These are phyloP conservation scores for Tyrannus savana DNA, from an alignment of 2,113 vertebrate genomes.

Conservation along the genomic window DNA sequence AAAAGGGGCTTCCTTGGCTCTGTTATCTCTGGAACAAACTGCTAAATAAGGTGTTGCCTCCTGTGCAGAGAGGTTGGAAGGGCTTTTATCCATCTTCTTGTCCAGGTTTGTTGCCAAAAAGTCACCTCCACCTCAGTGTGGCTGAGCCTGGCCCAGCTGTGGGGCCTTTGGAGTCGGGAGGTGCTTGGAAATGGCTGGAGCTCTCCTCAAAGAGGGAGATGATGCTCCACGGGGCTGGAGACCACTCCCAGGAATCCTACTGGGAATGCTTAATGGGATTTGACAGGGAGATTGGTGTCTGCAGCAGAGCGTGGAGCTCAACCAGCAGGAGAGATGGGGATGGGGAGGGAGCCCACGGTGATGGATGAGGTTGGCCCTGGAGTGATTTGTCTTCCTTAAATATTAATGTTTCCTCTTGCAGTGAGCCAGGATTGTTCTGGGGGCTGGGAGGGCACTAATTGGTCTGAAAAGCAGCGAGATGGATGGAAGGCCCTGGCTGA, in stretches of 20 bases:
- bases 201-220: background rate
- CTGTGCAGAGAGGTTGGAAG: background rate
- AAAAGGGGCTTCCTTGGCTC: background rate
- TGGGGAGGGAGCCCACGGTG: background rate
- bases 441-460: background rate
- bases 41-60: background rate
- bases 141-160: rapidly evolving
- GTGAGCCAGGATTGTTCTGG: background rate
- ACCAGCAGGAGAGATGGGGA: background rate
- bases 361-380: constrained; percentile 3
- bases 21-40: background rate
- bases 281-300: background rate
- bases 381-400: constrained; percentile 51
- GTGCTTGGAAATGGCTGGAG: background rate
- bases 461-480: background rate
- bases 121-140: rapidly evolving
- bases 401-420: constrained; percentile 14
- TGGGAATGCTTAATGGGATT: background rate
- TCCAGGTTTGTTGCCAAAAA: background rate
- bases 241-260: background rate
- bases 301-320: background rate
- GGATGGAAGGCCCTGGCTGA: background rate
- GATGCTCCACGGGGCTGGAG: background rate
- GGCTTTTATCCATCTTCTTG: background rate
- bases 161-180: background rate